Percentiles rank a stretch among this genome's conserved stretches.
Evolutionary conservation across 2,888 invertebrate species (phyloP).

Genomic region (Crocallis elinguaria): DNA sequence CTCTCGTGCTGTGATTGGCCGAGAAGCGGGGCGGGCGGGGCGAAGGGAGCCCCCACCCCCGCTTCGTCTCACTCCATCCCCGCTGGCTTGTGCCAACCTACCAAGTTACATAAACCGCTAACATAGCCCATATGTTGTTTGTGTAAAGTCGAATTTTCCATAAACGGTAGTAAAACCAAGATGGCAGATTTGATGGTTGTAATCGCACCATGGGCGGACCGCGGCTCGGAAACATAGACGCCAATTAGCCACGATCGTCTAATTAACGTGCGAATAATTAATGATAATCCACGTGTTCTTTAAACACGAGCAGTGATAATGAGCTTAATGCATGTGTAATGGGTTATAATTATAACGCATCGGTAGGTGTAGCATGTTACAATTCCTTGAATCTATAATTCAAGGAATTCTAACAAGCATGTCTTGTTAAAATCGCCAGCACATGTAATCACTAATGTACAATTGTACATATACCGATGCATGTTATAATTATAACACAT

Average conservation of each 20-base stretch:
- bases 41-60: slow-evolving; percentile 73
- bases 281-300: slow-evolving; percentile 47
- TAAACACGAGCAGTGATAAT: slow-evolving; percentile 35
- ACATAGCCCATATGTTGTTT: slow-evolving; percentile 50
- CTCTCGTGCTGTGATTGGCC: slow-evolving; percentile 70
- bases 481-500: too few relatives aligned
- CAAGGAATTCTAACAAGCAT: too few relatives aligned
- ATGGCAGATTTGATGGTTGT: slow-evolving; percentile 71
- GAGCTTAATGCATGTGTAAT: slow-evolving; percentile 36
- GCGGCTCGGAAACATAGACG: slow-evolving; percentile 70
- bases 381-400: too few relatives aligned
- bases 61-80: slow-evolving; percentile 71
- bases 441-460: too few relatives aligned
- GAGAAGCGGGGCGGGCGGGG: slow-evolving; percentile 71
- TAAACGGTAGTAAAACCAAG: slow-evolving; percentile 44
- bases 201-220: slow-evolving; percentile 83
- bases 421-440: too few relatives aligned
- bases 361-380: background rate
- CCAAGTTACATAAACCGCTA: slow-evolving; percentile 62
- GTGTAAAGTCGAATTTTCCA: slow-evolving; percentile 55
- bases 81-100: slow-evolving; percentile 60
- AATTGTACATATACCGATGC: too few relatives aligned
- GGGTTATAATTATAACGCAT: slow-evolving; percentile 8
- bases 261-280: slow-evolving; percentile 71
- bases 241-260: slow-evolving; percentile 77